phyloP scores from a whole-genome alignment of 1,140 invertebrate genomes.

The Pygmarrhopalites habei region DNA sequence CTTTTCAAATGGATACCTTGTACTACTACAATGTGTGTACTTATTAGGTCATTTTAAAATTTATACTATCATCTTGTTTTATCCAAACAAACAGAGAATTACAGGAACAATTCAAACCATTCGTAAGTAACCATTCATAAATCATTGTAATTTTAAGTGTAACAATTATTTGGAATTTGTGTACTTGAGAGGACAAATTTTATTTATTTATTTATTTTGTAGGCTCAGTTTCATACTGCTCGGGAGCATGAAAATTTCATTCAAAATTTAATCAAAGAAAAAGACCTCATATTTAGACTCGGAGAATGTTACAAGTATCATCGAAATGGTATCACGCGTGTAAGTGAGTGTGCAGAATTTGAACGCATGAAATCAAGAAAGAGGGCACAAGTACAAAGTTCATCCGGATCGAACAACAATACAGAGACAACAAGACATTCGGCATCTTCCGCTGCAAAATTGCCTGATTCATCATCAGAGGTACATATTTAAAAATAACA shows the following conservation, averaged over 20 bases:
- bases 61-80: slow-evolving; percentile 45
- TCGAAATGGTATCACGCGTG: slow-evolving; percentile 58
- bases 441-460: background rate
- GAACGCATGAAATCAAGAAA: slow-evolving; percentile 17
- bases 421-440: background rate
- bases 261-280: slow-evolving; percentile 67
- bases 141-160: too few species aligned
- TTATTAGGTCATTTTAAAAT: slow-evolving; percentile 50
- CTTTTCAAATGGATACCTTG: too few species aligned
- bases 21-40: too few species aligned
- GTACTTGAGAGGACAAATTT: too few species aligned
- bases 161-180: too few species aligned
- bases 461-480: background rate
- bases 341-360: slow-evolving; percentile 24
- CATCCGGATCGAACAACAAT: background rate
- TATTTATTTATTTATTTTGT: too few species aligned
- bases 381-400: background rate
- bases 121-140: too few species aligned
- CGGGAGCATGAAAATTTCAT: slow-evolving; percentile 71
- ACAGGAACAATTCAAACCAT: slow-evolving; percentile 67
- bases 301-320: slow-evolving; percentile 75
- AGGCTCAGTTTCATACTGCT: slow-evolving; percentile 78
- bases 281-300: slow-evolving; percentile 69
- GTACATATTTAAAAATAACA: too few species aligned
- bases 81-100: too few species aligned